A percentile compares a stretch with the other conserved stretches of the same genome.
These are phyloP conservation scores for Sarcophaga rosellei DNA, from an alignment of 2,888 invertebrate species.

Conservation along the genomic window DNA sequence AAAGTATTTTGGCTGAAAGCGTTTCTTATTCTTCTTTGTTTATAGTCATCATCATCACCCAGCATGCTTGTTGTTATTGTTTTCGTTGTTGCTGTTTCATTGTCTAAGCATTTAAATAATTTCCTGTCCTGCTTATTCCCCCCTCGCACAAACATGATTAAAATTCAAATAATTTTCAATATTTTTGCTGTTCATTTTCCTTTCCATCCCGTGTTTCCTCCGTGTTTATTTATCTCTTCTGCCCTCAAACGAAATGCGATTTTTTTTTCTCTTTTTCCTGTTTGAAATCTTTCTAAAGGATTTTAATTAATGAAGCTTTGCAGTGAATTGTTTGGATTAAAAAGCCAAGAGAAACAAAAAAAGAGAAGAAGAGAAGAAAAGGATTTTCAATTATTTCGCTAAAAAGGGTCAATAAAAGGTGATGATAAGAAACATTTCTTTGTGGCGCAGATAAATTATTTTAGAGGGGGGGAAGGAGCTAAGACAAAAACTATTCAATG, in stretches of 20 bases:
- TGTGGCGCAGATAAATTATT: too few relatives aligned
- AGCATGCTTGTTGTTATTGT: not conserved
- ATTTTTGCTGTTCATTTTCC: constrained; percentile 18
- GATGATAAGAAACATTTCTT: not conserved
- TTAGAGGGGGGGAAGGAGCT: too few relatives aligned
- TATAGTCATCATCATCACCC: too few relatives aligned
- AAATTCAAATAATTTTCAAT: constrained; percentile 42
- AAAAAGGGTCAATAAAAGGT: not conserved
- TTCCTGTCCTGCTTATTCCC: not conserved
- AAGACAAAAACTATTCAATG: too few relatives aligned
- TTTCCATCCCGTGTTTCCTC: not conserved
- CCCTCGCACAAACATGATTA: constrained; percentile 12
- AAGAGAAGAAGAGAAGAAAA: not conserved
- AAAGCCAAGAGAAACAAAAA: not conserved
- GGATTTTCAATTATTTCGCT: not conserved
- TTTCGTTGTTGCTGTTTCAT: constrained; percentile 21
- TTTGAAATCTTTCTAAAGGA: not conserved
- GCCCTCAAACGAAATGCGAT: not conserved
- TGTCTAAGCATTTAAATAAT: constrained; percentile 51
- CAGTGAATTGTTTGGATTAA: constrained; percentile 10
- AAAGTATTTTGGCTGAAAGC: constrained; percentile 20
- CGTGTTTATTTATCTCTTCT: not conserved
- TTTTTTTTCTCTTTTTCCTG: not conserved
- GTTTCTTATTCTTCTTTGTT: constrained; percentile 1
- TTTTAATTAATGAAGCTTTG: constrained; percentile 15